Evolutionary conservation across 2,797 vertebrate species (phyloP).

Genomic region (Sebastes cheni): DNA sequence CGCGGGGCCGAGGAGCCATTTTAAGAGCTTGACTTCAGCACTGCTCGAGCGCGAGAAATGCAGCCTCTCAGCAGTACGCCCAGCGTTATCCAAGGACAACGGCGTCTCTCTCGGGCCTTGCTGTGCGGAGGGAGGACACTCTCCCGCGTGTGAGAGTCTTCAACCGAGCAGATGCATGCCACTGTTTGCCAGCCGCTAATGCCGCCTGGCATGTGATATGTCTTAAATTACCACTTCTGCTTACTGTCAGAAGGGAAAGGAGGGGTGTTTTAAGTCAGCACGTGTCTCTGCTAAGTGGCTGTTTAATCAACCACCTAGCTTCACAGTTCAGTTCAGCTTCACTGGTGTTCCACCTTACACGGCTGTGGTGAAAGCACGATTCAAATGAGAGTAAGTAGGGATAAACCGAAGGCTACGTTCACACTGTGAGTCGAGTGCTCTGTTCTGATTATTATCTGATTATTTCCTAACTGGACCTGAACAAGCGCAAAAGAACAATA

Average conservation of each 20-base stretch:
- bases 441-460: too few relatives aligned
- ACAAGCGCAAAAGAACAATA: too few relatives aligned
- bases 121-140: slow-evolving; percentile 11
- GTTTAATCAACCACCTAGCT: slow-evolving; percentile 20
- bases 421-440: not conserved
- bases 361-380: not conserved
- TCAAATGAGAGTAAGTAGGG: not conserved
- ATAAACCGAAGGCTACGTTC: not conserved
- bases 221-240: slow-evolving; percentile 46
- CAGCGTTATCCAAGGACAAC: slow-evolving; percentile 39
- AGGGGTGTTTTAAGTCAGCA: slow-evolving; percentile 29
- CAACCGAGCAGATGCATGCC: slow-evolving; percentile 47
- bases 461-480: too few relatives aligned
- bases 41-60: slow-evolving; percentile 14
- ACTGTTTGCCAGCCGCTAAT: slow-evolving; percentile 36
- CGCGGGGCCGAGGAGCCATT: slow-evolving; percentile 52
- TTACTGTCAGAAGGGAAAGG: slow-evolving; percentile 28
- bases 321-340: not conserved
- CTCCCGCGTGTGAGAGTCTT: slow-evolving; percentile 25
- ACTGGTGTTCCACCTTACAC: not conserved
- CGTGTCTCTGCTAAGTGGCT: slow-evolving; percentile 21
- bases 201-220: slow-evolving; percentile 39
- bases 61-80: slow-evolving; percentile 28
- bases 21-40: slow-evolving; percentile 50
- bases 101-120: slow-evolving; percentile 12